phyloP scores from a whole-genome alignment of 2,888 invertebrate genomes.

The Pyrrhosoma nymphula region DNA sequence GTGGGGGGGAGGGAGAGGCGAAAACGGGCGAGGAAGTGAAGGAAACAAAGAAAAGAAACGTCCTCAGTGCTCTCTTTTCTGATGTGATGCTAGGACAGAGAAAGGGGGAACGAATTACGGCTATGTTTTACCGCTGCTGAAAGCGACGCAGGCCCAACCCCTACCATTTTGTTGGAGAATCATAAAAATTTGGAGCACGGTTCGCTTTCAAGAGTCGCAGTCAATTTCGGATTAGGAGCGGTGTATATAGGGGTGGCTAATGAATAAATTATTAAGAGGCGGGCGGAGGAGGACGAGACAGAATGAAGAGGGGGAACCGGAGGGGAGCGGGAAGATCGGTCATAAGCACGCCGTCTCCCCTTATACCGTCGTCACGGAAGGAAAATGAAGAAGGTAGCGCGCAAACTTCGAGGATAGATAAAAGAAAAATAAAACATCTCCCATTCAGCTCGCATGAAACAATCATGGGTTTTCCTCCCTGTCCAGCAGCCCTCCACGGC shows the following conservation, averaged over 20 bases:
- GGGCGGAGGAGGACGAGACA: neutral
- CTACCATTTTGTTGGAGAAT: neutral
- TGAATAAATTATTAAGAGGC: conserved; percentile 17
- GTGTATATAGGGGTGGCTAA: neutral
- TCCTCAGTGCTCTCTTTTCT: neutral
- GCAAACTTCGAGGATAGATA: neutral
- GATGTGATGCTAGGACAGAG: neutral
- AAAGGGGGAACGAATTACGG: conserved; percentile 4
- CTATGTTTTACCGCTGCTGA: neutral
- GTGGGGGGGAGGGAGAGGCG: neutral
- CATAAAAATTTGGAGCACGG: neutral
- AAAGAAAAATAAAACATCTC: neutral
- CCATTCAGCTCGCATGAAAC: conserved; percentile 36
- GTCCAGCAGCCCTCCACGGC: neutral
- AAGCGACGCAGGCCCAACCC: neutral
- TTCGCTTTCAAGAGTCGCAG: conserved; percentile 21
- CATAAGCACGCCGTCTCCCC: neutral
- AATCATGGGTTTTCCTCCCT: conserved; percentile 4
- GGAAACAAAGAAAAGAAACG: neutral
- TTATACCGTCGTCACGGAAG: neutral
- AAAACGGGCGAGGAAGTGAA: neutral
- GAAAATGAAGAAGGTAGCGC: neutral
- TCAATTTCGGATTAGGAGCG: conserved; percentile 36
- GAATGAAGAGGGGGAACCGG: neutral
- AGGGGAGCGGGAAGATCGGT: neutral